Evolutionary conservation across 2,797 vertebrate species (phyloP).

Genomic region (Squalus acanthias): DNA sequence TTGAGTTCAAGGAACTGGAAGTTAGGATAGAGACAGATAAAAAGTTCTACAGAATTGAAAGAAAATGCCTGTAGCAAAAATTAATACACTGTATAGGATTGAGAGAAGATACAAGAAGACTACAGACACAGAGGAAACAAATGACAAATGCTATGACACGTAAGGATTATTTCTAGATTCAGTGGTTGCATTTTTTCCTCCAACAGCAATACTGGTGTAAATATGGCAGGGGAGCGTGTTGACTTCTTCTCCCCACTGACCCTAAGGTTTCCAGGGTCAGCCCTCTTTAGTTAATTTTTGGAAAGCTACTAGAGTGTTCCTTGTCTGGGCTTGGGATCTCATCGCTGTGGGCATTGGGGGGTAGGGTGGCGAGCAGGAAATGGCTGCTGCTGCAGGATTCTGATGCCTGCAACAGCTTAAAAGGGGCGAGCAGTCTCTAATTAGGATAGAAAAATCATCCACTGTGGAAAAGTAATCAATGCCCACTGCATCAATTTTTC

Average conservation of each 20-base stretch:
- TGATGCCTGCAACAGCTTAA: not conserved
- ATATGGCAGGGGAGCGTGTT: not conserved
- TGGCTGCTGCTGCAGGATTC: not conserved
- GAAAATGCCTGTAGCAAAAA: not conserved
- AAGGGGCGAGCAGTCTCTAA: not conserved
- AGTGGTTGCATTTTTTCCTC: not conserved
- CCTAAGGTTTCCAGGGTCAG: not conserved
- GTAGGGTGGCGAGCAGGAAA: not conserved
- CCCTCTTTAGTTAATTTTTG: not conserved
- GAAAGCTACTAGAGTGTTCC: not conserved
- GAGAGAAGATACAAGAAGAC: not conserved
- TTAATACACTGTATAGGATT: not conserved
- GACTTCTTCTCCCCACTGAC: not conserved
- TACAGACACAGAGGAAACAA: not conserved
- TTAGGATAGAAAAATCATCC: not conserved
- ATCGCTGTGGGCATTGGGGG: not conserved
- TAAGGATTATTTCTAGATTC: not conserved
- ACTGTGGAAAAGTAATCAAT: not conserved
- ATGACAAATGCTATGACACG: not conserved
- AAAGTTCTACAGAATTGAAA: not conserved
- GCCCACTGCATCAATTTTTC: not conserved
- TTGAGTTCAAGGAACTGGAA: not conserved
- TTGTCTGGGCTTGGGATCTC: not conserved
- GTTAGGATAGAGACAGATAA: not conserved
- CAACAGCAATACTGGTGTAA: not conserved